Evolutionary conservation across 2,113 vertebrate species (phyloP).

Genomic region (Pituophis catenifer): DNA sequence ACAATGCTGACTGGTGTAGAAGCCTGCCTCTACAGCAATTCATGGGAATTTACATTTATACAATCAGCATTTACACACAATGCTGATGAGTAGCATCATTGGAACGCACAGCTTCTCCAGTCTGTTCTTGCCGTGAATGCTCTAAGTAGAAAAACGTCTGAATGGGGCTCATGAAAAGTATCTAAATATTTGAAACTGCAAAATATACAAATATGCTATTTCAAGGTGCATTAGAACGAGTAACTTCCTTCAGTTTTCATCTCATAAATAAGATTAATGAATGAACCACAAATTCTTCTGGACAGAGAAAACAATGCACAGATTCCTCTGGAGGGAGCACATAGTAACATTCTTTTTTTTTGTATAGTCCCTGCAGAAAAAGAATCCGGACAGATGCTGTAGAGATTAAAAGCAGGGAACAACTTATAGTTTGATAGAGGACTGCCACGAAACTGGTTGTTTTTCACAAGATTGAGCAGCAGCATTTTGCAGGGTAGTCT

Average conservation of each 20-base stretch:
- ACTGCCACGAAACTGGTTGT: too few relatives aligned
- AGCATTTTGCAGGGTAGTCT: constrained; percentile 74
- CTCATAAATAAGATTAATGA: background rate
- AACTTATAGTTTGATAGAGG: background rate
- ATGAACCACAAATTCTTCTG: background rate
- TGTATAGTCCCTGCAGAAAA: background rate
- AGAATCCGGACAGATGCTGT: background rate
- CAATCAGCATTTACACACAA: background rate
- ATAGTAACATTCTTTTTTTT: background rate
- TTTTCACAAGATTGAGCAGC: constrained; percentile 56
- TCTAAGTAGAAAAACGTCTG: background rate
- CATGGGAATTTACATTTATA: background rate
- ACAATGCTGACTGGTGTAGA: background rate
- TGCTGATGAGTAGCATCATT: background rate
- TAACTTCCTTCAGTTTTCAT: background rate
- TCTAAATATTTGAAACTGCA: background rate
- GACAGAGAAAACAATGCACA: background rate
- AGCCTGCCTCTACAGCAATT: background rate
- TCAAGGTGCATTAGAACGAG: background rate
- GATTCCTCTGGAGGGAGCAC: background rate
- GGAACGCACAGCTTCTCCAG: background rate
- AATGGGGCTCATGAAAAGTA: background rate
- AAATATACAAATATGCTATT: background rate
- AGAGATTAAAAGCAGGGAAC: background rate
- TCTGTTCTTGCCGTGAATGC: background rate